A percentile compares a stretch with the other conserved stretches of the same genome.
These are phyloP conservation scores for Papilio gigon DNA, from an alignment of 2,888 invertebrate genomes.

Conservation along the genomic window DNA sequence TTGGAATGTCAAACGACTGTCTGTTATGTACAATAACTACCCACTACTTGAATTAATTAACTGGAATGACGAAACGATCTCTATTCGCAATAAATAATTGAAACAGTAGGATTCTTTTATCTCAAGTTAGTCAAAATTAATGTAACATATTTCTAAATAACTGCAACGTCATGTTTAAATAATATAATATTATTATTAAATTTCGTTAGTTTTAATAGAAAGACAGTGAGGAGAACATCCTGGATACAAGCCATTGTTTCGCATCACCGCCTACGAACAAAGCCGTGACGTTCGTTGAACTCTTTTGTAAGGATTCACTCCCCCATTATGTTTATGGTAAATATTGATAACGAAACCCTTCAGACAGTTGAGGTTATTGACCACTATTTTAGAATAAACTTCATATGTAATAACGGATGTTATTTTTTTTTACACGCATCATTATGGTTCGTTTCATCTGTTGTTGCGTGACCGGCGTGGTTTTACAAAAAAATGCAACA, in stretches of 20 bases:
- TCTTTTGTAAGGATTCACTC: conserved; percentile 75
- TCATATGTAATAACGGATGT: conserved; percentile 60
- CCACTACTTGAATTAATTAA: conserved; percentile 24
- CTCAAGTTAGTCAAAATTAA: background rate
- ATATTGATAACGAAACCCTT: conserved; percentile 43
- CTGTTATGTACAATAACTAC: conserved; percentile 36
- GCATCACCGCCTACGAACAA: conserved; percentile 68
- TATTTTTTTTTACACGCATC: conserved; percentile 58
- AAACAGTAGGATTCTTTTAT: background rate
- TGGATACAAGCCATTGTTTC: conserved; percentile 62
- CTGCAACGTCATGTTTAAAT: background rate
- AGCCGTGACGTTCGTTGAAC: conserved; percentile 78
- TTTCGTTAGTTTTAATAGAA: conserved; percentile 39
- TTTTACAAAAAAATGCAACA: conserved; percentile 51
- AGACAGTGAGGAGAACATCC: conserved; percentile 49
- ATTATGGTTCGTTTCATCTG: conserved; percentile 53
- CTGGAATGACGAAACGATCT: conserved; percentile 2
- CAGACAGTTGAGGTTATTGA: conserved; percentile 58
- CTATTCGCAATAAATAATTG: background rate
- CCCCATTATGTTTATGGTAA: conserved; percentile 42
- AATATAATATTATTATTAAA: background rate
- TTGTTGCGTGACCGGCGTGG: conserved; percentile 63
- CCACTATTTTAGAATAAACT: conserved; percentile 53
- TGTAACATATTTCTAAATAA: background rate
- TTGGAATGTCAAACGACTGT: conserved; percentile 36